Base-by-base conservation (phyloP, 2,797 vertebrate genomes). In the Crenichthys baileyi region DNA sequence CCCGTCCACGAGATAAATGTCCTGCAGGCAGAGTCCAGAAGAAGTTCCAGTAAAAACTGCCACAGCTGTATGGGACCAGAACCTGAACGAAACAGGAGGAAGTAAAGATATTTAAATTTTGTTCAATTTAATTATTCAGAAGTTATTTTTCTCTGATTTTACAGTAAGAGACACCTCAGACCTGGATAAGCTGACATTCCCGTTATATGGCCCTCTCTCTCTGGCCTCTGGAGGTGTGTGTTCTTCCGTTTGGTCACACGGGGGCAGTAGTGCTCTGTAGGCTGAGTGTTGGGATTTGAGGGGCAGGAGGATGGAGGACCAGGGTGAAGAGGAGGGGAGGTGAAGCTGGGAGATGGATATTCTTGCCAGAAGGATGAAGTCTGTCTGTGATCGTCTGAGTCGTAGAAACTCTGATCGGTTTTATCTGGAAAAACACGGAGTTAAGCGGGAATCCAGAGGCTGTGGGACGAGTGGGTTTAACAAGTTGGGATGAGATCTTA, bases 1-100 rank as follows among this genome's bases (percentile, higher is more conserved):
- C 97, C 97, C 0, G 97, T 98, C 97, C 97, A 98, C 85, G 87
- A 95, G 91, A 98, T 98, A 84, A 97, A 97, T 70, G 93, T 93
- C 56, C 94, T 94, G 16, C 96, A 97, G 5, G 96, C 84, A 0
- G 95, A 94, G 80, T 98, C 97, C 77, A 96, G 92, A 9, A 98
- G 96, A 0, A 98, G 92, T 88, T 98, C 97, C 80, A 98, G 91
- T 51, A 98, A 90, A 81, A 97, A 98, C 85, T 97, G 97, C 97
- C 97, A 97, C 31, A 97, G 84, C 91, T 97, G 97, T 77, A 97
- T 97, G 1, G 97, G 96, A n/a, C 96, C 96, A 1, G 96, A 96
- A 56, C 96, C 96, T 96, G 87, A 36, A 76, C 20, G 58, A 76
- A 2, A 3, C 18, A 39, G 44, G 46, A 51, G 1, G 39, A 44